Evolutionary conservation across 1,140 invertebrate genomes (phyloP), one percentile per base, ranked within the genome.

Genomic region (Nephila pilipes): DNA sequence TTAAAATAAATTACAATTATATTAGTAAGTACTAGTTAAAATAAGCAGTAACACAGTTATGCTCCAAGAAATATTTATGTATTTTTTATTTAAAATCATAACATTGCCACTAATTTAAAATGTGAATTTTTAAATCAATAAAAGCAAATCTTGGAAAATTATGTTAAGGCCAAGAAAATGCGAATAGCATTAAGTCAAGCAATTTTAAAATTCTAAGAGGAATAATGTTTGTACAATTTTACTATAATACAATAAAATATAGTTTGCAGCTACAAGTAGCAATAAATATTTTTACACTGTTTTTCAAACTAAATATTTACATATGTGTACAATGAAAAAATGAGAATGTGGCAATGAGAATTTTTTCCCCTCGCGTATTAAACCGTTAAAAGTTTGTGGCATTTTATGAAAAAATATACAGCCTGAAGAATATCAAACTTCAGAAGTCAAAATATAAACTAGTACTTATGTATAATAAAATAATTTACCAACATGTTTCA

Each of bases 401-500:
- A 75, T 54, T 46, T 81, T 8, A 81, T 81, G 80, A 81, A 81
- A 81, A 81, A 81, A 81, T 81, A 81, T 81, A 81, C 80, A 81
- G 16, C 12, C 69, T 81, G 80, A 81, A 81, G 38, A 14, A 81
- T 81, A 81, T 81, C 80, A 81, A 81, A 55, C 36, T 81, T 55
- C 29, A 54, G 46, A 54, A 81, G 46, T 81, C 46, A 46, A 81
- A 46, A 54, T 54, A 54, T 20, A 81, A 54, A 81, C 80, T n/a
- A 55, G 32, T 75, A 29, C 12, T 18, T 81, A 81, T 81, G 38
- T 55, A 46, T 81, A 55, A 85, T 54, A 58, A 85, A 85, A 85
- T 85, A 85, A 75, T 88, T 75, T 88, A 88, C 63, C 55, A 88
- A 85, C 83, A 81, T 81, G 38, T 69, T 87, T 93, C 54, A 93